Evolutionary conservation across 2,888 invertebrate genomes (phyloP), one percentile per base, ranked within the genome.

Genomic region (Scaptomyza tumidula): DNA sequence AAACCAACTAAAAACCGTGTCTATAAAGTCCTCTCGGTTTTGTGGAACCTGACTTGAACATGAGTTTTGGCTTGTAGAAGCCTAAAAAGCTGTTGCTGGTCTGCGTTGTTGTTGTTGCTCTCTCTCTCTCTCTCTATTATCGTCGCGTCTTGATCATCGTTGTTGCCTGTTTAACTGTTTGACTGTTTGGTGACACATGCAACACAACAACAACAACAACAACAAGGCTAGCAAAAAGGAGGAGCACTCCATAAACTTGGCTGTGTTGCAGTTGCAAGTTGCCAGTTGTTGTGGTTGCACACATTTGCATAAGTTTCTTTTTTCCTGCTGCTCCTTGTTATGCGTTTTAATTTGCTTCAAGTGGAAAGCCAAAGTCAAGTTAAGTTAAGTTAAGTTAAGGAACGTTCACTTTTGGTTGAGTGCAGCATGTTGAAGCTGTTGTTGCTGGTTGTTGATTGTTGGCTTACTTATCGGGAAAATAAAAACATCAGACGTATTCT

Each of bases 231-330:
- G 69, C 62, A 56, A 70, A 61, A 66, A 59, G 85, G 61, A 59
- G 57, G 58, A 48, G 57, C 80, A 80, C 80, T 80, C 86, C 68
- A 86, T 80, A 80, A 80, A 80, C 80, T 82, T 35, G 35, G 33
- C 76, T 52, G 78, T 65, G 81, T 50, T 65, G 54, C 44, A 33
- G 67, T 44, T 56, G 74, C 41, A 48, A 19, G 24, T 35, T 49
- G 59, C 16, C 54, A 56, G 58, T 39, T 58, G 59, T 48, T 65
- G 49, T 19, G 50, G 39, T 50, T 63, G 53, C 56, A 41, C 50
- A 60, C 79, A 78, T 71, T 80, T 85, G 82, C 85, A 73, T 85
- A 85, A 89, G 81, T 85, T 87, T 89, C 76, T 81, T 89, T 80
- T 86, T 80, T 80, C 0, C 10, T 27, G 27, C 27, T 39, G 39